Base-by-base conservation (phyloP, 2,888 invertebrate genomes). In the Papilio demoleus region DNA sequence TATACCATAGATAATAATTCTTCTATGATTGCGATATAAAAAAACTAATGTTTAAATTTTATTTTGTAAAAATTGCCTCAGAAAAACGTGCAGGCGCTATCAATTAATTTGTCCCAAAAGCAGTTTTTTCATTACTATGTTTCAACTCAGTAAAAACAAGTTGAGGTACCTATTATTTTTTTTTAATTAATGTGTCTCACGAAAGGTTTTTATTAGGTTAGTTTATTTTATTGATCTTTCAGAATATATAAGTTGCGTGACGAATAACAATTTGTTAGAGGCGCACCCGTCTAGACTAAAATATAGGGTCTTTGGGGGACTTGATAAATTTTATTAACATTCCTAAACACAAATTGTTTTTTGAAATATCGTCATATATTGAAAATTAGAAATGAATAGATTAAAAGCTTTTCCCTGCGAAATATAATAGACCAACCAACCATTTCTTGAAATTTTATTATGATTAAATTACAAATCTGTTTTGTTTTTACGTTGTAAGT, bases 171-270 rank as follows among this genome's bases (percentile, higher is more conserved):
- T n/a, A n/a, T n/a, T n/a, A n/a, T n/a, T n/a, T n/a, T n/a, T n/a
- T n/a, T n/a, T n/a, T n/a, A n/a, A n/a, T n/a, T n/a, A n/a, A n/a
- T n/a, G n/a, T n/a, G n/a, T n/a, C n/a, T n/a, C n/a, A n/a, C n/a
- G n/a, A n/a, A n/a, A n/a, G n/a, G n/a, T n/a, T n/a, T n/a, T n/a
- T n/a, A n/a, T n/a, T n/a, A n/a, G n/a, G n/a, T n/a, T n/a, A n/a
- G n/a, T 19, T 31, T 38, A 14, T 12, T 14, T 73, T 76, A 76
- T 76, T 73, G 75, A 79, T 77, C 77, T 71, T 72, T 59, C 67
- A 69, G 59, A 72, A 71, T 74, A 72, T 72, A 81, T 75, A 31
- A 6, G 79, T 77, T 76, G 71, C 74, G 62, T 76, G 74, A 56
- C 76, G 74, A 65, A 72, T 65, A 70, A 72, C 74, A 65, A 78